Evolutionary conservation across 2,797 vertebrate genomes (phyloP), one percentile per base, ranked within the genome.

Genomic region (Sebastes glaucus): DNA sequence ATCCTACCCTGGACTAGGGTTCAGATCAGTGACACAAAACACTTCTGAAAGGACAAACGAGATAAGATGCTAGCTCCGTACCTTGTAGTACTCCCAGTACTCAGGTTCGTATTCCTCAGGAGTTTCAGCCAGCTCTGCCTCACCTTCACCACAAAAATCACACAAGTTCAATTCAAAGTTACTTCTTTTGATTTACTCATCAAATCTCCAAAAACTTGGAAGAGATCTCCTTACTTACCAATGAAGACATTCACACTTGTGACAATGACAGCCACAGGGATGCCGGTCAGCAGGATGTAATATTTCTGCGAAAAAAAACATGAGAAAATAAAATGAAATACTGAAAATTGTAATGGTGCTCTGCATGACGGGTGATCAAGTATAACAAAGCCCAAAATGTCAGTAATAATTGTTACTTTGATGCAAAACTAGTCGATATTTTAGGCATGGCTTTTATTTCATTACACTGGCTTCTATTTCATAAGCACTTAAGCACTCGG

Each of bases 31-130:
- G 32, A 61, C n/a, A 70, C 33, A 33, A 49, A 66, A 52, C 42
- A n/a, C 2, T 20, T 33, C 5, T 22, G 6, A 71, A 69, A 63
- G 1, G 77, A 68, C 1, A 8, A 33, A 46, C 32, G 27, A 62
- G 5, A 74, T 14, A 68, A 49, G 23, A 57, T 33, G 18, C 1
- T 1, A 28, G 16, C 2, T 11, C 61, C 59, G 42, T 80, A 96
- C 95, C 94, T 95, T 95, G 82, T 96, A 94, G 86, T 96, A 96
- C 79, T 99, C 98, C 97, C 97, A 99, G 85, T 97, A 81, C 2
- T 99, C 97, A n/a, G 98, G 98, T 78, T 96, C 57, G 56, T 99
- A 99, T 65, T 78, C 97, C 87, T 99, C 98, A 4, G 99, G 98
- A 82, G 94, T 96, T 89, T 99, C 98, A 72, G 91, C 96, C 88